Evolutionary conservation across 2,113 vertebrate species (phyloP), one percentile per base, ranked within the genome.

Genomic region (Oenanthe melanoleuca): DNA sequence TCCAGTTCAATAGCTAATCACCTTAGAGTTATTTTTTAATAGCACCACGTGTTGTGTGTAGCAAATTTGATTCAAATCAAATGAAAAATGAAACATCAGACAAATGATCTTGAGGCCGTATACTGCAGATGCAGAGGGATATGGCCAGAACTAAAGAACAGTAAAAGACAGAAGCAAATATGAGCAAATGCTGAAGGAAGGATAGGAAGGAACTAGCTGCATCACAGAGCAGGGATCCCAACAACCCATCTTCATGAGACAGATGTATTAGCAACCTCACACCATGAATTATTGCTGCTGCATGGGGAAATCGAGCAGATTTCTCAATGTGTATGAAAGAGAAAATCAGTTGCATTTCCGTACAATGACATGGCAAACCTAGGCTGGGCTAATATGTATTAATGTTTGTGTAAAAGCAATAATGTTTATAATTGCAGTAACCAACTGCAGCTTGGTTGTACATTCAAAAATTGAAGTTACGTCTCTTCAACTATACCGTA

Each of bases 21-120:
- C 64, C 60, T 80, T 47, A 40, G 60, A 64, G 26, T 63, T 82
- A 14, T 38, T 86, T 95, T 94, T 57, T 34, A 80, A 47, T 67
- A 60, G 42, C 44, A n/a, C 9, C 19, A 8, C 0, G 1, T 85
- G 14, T 55, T 74, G 14, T 38, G 21, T 79, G 40, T 60, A 53
- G 33, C 34, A 63, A 69, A 56, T 63, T 33, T 77, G 40, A 19
- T 59, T 18, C 29, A 81, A 57, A 80, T 84, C 25, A 86, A 77
- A 69, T 65, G 25, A 86, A 60, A 66, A 87, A 33, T 38, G 26
- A 70, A 87, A 81, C 20, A 21, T 34, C 21, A 45, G 28, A 37
- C 9, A 56, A 40, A 67, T 28, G 22, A 73, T 22, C 37, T 34
- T 38, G 22, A 64, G 49, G 31, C 50, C 3, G 0, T n/a, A 8